phyloP scores from a whole-genome alignment of 2,797 vertebrate species.

The Florisuga fusca region DNA sequence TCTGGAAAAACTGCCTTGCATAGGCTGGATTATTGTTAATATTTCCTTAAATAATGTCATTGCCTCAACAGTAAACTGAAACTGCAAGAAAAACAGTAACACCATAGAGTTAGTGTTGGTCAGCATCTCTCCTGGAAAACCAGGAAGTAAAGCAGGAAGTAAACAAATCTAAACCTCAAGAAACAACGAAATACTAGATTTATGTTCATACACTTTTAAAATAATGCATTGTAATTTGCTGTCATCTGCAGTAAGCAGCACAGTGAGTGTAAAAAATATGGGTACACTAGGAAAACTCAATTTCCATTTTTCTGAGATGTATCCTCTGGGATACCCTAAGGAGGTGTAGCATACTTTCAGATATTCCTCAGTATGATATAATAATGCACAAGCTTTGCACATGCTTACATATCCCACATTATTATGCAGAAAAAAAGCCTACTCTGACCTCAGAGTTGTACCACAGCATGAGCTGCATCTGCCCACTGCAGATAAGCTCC shows the following conservation, averaged over 20 bases:
- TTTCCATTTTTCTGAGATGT: not conserved
- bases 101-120: not conserved
- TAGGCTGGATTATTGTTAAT: not conserved
- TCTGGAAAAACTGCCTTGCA: fast-evolving
- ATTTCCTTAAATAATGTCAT: not conserved
- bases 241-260: not conserved
- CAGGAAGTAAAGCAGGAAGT: not conserved
- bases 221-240: not conserved
- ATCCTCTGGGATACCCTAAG: not conserved
- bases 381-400: fast-evolving
- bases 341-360: not conserved
- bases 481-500: not conserved
- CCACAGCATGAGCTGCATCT: not conserved
- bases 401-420: not conserved
- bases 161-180: not conserved
- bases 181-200: not conserved
- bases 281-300: not conserved
- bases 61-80: not conserved
- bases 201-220: not conserved
- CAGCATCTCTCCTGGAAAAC: not conserved
- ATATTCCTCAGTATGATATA: not conserved
- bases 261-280: not conserved
- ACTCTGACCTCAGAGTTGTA: fast-evolving
- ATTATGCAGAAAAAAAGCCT: not conserved
- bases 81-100: not conserved